A percentile compares a stretch with the other conserved stretches of the same genome.
These are phyloP conservation scores for Lasioglossum morio DNA, from an alignment of 2,888 invertebrate species.

Conservation along the genomic window DNA sequence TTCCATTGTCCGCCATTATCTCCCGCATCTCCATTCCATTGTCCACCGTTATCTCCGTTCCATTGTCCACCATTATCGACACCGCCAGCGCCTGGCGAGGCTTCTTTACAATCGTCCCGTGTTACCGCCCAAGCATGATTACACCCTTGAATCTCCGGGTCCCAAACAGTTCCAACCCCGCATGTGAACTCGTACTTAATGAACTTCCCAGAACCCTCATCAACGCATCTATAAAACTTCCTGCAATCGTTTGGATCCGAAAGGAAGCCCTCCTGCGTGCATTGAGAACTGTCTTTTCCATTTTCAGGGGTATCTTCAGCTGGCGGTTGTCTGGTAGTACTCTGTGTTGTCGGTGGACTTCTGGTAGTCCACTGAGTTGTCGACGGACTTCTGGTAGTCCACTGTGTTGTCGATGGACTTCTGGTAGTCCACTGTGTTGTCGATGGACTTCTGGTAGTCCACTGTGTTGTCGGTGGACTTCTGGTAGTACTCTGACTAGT, in stretches of 20 bases:
- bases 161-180: conserved; percentile 87
- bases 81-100: conserved; percentile 23
- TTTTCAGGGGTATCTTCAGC: conserved; percentile 1
- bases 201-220: conserved; percentile 83
- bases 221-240: conserved; percentile 84
- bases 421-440: conserved; percentile 17
- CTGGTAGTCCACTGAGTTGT: conserved; percentile 24
- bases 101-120: conserved; percentile 65
- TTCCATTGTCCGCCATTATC: conserved; percentile 66
- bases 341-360: not conserved
- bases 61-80: conserved; percentile 72
- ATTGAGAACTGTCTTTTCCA: conserved; percentile 64
- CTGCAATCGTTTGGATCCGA: conserved; percentile 83
- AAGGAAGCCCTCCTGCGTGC: conserved; percentile 84
- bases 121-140: conserved; percentile 85
- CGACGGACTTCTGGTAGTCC: not conserved
- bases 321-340: not conserved
- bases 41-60: conserved; percentile 60
- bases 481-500: conserved; percentile 29
- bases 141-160: conserved; percentile 86
- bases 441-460: conserved; percentile 16
- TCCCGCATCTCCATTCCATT: conserved; percentile 68
- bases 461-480: not conserved
- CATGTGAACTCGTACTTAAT: conserved; percentile 86
- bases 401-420: not conserved